A percentile compares a stretch with the other conserved stretches of the same genome.
Evolutionary conservation across 1,140 invertebrate genomes (phyloP).

Genomic region (Heliconius eleuchia): DNA sequence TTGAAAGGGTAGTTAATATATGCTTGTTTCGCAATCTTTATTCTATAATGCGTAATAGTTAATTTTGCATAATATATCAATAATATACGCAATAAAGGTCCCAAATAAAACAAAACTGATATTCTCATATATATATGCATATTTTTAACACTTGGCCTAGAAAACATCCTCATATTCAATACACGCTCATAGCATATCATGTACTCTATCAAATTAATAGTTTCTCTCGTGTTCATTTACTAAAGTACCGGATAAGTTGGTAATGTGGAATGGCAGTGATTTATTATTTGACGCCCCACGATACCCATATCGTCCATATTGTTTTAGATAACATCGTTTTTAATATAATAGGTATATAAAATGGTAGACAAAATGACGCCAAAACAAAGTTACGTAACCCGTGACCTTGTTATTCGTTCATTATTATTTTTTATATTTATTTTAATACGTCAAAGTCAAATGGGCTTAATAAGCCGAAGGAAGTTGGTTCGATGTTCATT

Average conservation of each 20-base stretch:
- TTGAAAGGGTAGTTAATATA: neutral
- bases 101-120: neutral
- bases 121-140: neutral
- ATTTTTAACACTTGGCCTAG: constrained; percentile 23
- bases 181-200: constrained; percentile 23
- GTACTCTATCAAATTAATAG: constrained; percentile 38
- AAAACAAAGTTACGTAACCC: neutral
- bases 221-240: constrained; percentile 30
- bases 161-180: constrained; percentile 15
- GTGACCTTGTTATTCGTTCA: neutral
- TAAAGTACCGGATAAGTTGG: constrained; percentile 35
- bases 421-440: neutral
- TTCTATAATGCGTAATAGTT: neutral
- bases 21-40: neutral
- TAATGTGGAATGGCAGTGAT: constrained; percentile 41
- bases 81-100: neutral
- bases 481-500: neutral
- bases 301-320: constrained; percentile 4
- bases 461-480: neutral
- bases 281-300: constrained; percentile 34
- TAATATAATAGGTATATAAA: neutral
- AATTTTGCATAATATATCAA: neutral
- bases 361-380: constrained; percentile 2
- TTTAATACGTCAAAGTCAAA: neutral
- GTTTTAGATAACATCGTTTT: constrained; percentile 12